These are phyloP conservation scores for Habroteleia sp. DNA, from an alignment of 2,888 invertebrate species.

Conservation along the genomic window DNA sequence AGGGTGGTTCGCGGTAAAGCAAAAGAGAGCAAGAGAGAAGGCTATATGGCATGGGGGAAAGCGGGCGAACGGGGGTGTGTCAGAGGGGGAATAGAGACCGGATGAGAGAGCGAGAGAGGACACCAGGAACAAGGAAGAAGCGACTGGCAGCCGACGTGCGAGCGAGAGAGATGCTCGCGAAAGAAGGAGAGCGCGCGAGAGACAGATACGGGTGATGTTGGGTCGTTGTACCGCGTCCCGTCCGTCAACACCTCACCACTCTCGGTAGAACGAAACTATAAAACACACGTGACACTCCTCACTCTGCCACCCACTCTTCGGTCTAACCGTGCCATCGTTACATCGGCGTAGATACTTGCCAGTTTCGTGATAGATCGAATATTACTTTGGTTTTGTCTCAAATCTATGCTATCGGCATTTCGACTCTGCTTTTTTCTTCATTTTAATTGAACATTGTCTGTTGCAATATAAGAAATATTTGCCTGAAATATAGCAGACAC, in stretches of 20 bases:
- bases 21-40: conserved; percentile 64
- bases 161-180: conserved; percentile 60
- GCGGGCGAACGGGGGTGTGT: conserved; percentile 34
- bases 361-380: conserved; percentile 47
- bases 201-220: conserved; percentile 70
- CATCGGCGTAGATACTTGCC: conserved; percentile 66
- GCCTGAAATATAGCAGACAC: no score
- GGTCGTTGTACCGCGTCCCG: conserved; percentile 77
- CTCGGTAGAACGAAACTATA: conserved; percentile 76
- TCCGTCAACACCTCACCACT: conserved; percentile 79
- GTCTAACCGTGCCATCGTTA: conserved; percentile 68
- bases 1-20: conserved; percentile 72
- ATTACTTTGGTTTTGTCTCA: conserved; percentile 12
- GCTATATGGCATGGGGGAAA: conserved; percentile 50
- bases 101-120: conserved; percentile 47
- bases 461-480: no score
- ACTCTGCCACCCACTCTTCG: conserved; percentile 66
- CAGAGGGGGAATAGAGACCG: conserved; percentile 52
- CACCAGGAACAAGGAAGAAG: conserved; percentile 5
- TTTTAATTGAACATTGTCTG: no score
- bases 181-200: conserved; percentile 57
- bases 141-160: conserved; percentile 52
- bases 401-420: neutral
- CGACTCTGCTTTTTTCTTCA: no score
- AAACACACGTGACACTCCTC: conserved; percentile 78